These are phyloP conservation scores for Colletes collaris DNA, from an alignment of 2,888 invertebrate species.

Conservation along the genomic window DNA sequence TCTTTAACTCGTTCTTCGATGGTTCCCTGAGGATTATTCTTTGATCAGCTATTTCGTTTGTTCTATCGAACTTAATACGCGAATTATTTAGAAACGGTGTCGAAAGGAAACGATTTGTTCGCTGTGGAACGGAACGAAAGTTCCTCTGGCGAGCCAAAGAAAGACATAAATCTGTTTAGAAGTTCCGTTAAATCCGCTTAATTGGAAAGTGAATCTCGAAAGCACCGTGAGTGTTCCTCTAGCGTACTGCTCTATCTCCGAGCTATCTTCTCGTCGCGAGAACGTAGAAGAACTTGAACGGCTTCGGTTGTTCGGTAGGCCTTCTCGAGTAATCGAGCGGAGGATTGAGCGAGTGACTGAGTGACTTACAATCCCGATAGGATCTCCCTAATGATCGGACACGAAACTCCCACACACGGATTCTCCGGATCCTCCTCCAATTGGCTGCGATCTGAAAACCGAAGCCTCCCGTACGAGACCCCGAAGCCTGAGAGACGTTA, in stretches of 20 bases:
- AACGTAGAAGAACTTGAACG: slow-evolving; percentile 33
- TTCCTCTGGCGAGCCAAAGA: too few species aligned
- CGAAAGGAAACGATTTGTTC: too few species aligned
- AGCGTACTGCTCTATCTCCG: slow-evolving; percentile 8
- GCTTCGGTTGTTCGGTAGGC: slow-evolving; percentile 52
- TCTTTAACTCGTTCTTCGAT: neutral
- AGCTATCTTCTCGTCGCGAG: slow-evolving; percentile 8
- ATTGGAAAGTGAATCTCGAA: slow-evolving; percentile 40
- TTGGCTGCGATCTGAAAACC: slow-evolving; percentile 66
- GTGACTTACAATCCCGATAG: slow-evolving; percentile 80
- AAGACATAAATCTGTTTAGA: slow-evolving; percentile 10
- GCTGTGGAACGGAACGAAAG: too few species aligned
- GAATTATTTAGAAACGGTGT: too few species aligned
- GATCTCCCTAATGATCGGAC: slow-evolving; percentile 81
- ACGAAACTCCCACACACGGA: slow-evolving; percentile 78
- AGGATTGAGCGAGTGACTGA: slow-evolving; percentile 77
- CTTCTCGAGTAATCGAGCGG: slow-evolving; percentile 72
- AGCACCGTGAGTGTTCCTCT: slow-evolving; percentile 11
- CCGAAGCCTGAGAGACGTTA: slow-evolving; percentile 71
- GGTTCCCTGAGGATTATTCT: too few species aligned
- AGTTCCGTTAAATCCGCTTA: slow-evolving; percentile 22
- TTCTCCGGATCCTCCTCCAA: slow-evolving; percentile 49
- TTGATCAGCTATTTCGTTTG: too few species aligned
- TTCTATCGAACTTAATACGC: too few species aligned
- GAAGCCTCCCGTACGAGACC: slow-evolving; percentile 38